Conservation (phyloP, 2,797 vertebrate genomes). For the Chrysolophus pictus region DNA sequence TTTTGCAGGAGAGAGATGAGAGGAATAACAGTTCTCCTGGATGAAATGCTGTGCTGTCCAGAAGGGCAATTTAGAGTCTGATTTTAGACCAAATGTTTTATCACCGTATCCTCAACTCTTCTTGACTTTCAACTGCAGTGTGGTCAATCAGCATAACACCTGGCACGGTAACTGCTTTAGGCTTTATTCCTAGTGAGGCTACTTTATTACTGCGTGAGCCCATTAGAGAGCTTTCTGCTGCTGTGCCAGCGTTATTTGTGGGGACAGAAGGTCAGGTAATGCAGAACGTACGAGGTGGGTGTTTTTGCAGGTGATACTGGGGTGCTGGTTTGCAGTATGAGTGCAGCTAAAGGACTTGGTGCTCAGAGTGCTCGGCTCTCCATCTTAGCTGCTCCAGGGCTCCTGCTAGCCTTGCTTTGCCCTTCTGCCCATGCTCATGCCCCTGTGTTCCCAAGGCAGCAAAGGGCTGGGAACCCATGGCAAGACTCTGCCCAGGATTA, state of each 20-base stretch:
- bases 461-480: neutral
- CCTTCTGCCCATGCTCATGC: fast-evolving
- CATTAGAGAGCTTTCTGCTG: neutral
- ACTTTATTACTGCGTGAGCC: constrained; percentile 10
- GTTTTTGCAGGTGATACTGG: neutral
- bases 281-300: neutral
- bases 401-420: neutral
- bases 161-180: constrained; percentile 13
- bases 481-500: neutral
- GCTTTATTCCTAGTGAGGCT: constrained; percentile 17
- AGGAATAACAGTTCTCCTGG: neutral
- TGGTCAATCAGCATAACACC: constrained; percentile 55
- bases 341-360: neutral
- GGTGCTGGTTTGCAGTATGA: neutral
- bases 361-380: neutral
- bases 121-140: constrained; percentile 47
- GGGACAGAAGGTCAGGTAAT: neutral
- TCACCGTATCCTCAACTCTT: constrained; percentile 13
- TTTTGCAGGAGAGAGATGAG: neutral
- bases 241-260: neutral
- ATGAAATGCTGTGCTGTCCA: neutral
- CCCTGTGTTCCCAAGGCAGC: neutral
- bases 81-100: constrained; percentile 28
- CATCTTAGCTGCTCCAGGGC: neutral
- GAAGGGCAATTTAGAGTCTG: constrained; percentile 23